These are phyloP conservation scores for Drosophila nigricruria DNA, from an alignment of 2,888 invertebrate species.

Conservation along the genomic window DNA sequence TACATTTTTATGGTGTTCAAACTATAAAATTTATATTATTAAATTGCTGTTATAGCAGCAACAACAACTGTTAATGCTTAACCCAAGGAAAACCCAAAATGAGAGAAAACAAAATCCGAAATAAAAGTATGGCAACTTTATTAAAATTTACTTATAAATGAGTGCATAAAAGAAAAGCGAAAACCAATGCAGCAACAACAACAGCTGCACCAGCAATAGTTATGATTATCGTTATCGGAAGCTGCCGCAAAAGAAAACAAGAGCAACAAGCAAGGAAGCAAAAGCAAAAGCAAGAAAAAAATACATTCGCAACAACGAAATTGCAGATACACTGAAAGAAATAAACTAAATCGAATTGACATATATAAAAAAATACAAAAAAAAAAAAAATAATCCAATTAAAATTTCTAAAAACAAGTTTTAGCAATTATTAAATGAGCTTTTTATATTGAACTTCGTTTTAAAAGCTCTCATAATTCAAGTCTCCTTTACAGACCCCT, in stretches of 20 bases:
- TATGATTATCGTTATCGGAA: constrained; percentile 65
- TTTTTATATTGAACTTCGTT: constrained; percentile 1
- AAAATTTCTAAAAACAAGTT: neutral
- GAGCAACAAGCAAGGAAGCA: constrained; percentile 24
- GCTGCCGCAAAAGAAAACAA: constrained; percentile 27
- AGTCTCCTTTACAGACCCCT: constrained; percentile 18
- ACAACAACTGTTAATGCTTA: constrained; percentile 12
- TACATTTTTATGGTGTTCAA: constrained; percentile 77
- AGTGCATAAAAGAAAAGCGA: constrained; percentile 67
- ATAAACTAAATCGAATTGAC: neutral
- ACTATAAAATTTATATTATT: constrained; percentile 78
- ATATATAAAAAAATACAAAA: neutral
- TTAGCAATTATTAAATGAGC: neutral
- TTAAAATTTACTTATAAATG: constrained; percentile 54
- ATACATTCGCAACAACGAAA: neutral
- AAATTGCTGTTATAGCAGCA: constrained; percentile 72
- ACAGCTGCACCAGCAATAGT: constrained; percentile 25
- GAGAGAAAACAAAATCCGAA: constrained; percentile 28
- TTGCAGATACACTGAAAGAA: neutral
- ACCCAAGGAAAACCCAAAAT: constrained; percentile 6
- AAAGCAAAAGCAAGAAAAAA: neutral
- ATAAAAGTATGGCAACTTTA: constrained; percentile 23
- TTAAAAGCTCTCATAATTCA: constrained; percentile 3
- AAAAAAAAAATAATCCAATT: neutral
- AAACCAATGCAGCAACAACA: constrained; percentile 50